phyloP scores from a whole-genome alignment of 2,113 vertebrate genomes.

The Collichthys lucidus region DNA sequence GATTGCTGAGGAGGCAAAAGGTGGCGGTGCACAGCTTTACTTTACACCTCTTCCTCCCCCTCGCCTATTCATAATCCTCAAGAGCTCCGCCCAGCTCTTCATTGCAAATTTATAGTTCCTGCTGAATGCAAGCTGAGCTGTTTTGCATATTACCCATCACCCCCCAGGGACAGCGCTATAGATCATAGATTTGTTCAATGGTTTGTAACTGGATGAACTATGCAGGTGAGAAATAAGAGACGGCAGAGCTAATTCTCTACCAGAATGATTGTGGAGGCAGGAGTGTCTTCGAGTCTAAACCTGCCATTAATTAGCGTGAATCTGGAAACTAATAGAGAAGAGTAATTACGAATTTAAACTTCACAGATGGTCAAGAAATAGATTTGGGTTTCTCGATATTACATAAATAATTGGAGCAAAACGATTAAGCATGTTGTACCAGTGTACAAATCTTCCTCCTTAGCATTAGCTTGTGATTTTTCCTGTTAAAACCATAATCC shows the following conservation, averaged over 20 bases:
- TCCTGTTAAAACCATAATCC: background rate
- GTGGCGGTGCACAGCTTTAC: slow-evolving; percentile 44
- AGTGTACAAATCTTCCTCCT: background rate
- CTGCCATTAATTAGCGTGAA: slow-evolving; percentile 7
- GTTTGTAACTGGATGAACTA: slow-evolving; percentile 46
- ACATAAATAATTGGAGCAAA: background rate
- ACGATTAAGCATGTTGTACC: background rate
- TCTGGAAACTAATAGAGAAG: background rate
- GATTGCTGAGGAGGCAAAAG: slow-evolving; percentile 76
- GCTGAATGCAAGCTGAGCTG: slow-evolving; percentile 67
- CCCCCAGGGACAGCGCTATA: slow-evolving; percentile 27
- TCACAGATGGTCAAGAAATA: background rate
- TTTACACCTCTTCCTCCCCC: background rate
- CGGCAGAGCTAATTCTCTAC: background rate
- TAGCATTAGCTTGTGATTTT: background rate
- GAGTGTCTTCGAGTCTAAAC: background rate
- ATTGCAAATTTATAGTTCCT: slow-evolving; percentile 71
- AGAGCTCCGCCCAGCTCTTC: slow-evolving; percentile 49
- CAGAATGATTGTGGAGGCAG: background rate
- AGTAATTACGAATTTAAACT: background rate
- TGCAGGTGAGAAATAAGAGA: slow-evolving; percentile 30
- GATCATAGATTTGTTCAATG: slow-evolving; percentile 59
- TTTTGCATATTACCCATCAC: slow-evolving; percentile 75
- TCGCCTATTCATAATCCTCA: slow-evolving; percentile 42
- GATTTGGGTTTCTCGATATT: background rate